These are phyloP conservation scores for Periophthalmus modestus DNA, from an alignment of 2,113 vertebrate species.

Conservation along the genomic window DNA sequence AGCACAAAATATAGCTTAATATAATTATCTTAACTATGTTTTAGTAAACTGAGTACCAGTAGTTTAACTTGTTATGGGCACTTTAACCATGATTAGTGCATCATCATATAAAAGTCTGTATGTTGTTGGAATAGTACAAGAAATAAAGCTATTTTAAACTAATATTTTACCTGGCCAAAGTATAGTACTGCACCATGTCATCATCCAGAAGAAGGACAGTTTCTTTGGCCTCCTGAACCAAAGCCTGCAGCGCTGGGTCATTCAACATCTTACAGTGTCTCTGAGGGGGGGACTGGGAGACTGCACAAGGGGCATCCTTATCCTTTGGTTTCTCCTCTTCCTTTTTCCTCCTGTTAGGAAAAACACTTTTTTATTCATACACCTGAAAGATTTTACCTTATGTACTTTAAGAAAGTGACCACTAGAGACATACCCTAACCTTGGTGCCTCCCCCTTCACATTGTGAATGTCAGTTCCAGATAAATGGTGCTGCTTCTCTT, in stretches of 20 bases:
- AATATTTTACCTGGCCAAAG: conserved; percentile 66
- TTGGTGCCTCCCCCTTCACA: conserved; percentile 35
- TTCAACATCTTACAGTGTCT: conserved; percentile 38
- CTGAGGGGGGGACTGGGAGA: conserved; percentile 12
- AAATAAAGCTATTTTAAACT: background rate
- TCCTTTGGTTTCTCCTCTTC: conserved; percentile 59
- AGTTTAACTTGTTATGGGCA: too few relatives aligned
- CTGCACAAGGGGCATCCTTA: conserved; percentile 3
- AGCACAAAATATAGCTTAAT: too few relatives aligned
- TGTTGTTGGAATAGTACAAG: background rate
- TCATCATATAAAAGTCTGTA: background rate
- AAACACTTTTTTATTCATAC: background rate
- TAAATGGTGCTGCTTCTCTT: conserved; percentile 38
- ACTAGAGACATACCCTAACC: conserved; percentile 31
- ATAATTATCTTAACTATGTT: too few relatives aligned
- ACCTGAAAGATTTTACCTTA: background rate
- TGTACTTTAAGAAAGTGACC: background rate
- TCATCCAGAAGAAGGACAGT: conserved; percentile 52
- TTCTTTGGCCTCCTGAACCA: conserved; percentile 56
- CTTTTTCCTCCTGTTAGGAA: conserved; percentile 50
- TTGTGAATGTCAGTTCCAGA: conserved; percentile 21
- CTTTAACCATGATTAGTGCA: too few relatives aligned
- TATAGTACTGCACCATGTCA: conserved; percentile 54
- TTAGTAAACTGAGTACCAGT: too few relatives aligned
- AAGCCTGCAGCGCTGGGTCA: conserved; percentile 54